Evolutionary conservation across 2,113 vertebrate genomes (phyloP).

Genomic region (Mionectes macconnelli): DNA sequence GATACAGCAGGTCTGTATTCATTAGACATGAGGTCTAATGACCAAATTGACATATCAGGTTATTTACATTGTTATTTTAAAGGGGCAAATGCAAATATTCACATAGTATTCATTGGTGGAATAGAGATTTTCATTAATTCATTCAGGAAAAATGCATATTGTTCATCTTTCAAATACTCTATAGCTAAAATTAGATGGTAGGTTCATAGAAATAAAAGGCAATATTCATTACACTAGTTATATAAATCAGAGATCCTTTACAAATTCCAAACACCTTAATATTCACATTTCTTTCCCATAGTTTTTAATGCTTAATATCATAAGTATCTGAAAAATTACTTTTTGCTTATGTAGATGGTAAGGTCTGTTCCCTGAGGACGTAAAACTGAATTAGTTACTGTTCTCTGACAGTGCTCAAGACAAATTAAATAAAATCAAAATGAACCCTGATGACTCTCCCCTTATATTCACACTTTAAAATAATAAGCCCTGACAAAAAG

Average conservation of each 20-base stretch:
- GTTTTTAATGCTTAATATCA: neutral
- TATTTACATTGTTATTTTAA: neutral
- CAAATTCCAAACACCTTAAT: neutral
- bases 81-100: neutral
- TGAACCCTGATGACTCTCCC: slow-evolving; percentile 1
- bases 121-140: neutral
- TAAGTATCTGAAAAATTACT: slow-evolving; percentile 38
- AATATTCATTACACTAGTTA: neutral
- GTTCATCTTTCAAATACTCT: neutral
- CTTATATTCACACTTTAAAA: slow-evolving; percentile 54
- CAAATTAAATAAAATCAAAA: slow-evolving; percentile 65
- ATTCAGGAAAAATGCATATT: neutral
- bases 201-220: neutral
- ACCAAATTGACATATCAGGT: neutral
- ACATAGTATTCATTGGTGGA: neutral
- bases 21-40: neutral
- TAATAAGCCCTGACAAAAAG: slow-evolving; percentile 49
- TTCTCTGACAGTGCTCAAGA: slow-evolving; percentile 38
- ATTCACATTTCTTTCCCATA: slow-evolving; percentile 4
- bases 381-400: slow-evolving; percentile 60
- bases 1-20: neutral
- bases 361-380: slow-evolving; percentile 29
- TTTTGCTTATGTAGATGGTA: slow-evolving; percentile 46
- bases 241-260: neutral
- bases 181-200: neutral